These are phyloP conservation scores for Ibidorhyncha struthersii DNA, from an alignment of 2,113 vertebrate genomes.

Conservation along the genomic window DNA sequence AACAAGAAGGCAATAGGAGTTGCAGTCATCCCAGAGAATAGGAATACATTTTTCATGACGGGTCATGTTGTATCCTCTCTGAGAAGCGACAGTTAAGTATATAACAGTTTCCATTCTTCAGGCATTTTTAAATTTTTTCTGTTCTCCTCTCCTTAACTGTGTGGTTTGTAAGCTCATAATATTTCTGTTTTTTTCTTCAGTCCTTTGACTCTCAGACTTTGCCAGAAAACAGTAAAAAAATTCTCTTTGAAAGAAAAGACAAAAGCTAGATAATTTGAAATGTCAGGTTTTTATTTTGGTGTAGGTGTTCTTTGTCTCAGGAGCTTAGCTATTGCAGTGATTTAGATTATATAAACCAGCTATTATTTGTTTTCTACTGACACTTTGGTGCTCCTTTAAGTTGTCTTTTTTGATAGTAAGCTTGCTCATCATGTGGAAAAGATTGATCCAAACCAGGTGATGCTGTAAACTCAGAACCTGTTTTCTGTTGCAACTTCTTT, in stretches of 20 bases:
- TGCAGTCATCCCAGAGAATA: not conserved
- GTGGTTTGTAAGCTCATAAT: not conserved
- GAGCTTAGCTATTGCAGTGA: not conserved
- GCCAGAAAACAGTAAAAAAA: not conserved
- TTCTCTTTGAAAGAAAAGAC: not conserved
- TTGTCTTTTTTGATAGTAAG: not conserved
- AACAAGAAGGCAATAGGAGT: not conserved
- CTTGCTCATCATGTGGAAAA: conserved; percentile 8
- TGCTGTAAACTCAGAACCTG: not conserved
- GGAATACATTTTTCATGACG: not conserved
- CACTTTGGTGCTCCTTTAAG: not conserved
- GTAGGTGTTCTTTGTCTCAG: not conserved
- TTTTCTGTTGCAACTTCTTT: not conserved
- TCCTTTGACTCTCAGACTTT: not conserved
- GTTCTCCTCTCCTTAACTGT: not conserved
- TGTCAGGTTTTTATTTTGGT: conserved; percentile 1
- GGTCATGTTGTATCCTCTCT: not conserved
- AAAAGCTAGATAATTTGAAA: not conserved
- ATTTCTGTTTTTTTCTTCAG: not conserved
- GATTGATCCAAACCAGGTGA: not conserved
- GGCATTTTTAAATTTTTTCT: not conserved
- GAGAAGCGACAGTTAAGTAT: not conserved
- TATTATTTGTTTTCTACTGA: conserved; percentile 28
- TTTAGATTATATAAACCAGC: not conserved
- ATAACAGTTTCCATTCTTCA: not conserved